These are phyloP conservation scores for Gortyna flavago DNA, from an alignment of 2,888 invertebrate species.

Conservation along the genomic window DNA sequence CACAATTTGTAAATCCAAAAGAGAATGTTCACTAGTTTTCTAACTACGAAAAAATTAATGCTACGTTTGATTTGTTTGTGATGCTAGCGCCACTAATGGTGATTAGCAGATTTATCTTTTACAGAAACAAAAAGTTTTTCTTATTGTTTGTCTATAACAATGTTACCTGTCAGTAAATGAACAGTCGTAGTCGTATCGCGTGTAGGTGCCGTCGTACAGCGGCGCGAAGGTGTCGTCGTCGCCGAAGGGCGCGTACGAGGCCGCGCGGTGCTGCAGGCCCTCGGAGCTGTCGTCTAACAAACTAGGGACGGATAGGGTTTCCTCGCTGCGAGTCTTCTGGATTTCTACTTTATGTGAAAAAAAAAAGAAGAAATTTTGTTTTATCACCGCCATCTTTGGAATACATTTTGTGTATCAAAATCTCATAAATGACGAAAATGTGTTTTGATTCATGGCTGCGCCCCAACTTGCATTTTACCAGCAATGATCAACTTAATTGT, in stretches of 20 bases:
- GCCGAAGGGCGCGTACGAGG: conserved; percentile 70
- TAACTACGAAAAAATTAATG: not conserved
- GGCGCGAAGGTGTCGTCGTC: conserved; percentile 77
- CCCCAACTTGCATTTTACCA: too few species aligned
- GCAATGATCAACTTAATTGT: not conserved
- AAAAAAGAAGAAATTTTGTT: not conserved
- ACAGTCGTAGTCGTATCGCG: conserved; percentile 81
- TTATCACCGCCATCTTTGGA: not conserved
- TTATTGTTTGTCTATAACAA: not conserved
- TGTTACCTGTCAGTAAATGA: conserved; percentile 74
- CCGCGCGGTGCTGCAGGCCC: conserved; percentile 62
- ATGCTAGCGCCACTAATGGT: not conserved
- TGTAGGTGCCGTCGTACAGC: conserved; percentile 78
- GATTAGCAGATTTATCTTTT: too few species aligned
- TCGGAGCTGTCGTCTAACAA: conserved; percentile 74
- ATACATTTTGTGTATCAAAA: not conserved
- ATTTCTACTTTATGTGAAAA: conserved; percentile 78
- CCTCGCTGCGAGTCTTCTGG: conserved; percentile 87
- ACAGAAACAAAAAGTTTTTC: not conserved
- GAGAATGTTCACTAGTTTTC: not conserved
- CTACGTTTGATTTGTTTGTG: not conserved
- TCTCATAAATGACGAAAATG: not conserved
- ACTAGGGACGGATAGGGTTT: conserved; percentile 80
- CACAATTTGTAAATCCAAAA: not conserved
- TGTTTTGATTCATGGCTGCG: too few species aligned